These are phyloP conservation scores for Empidonax alnorum DNA, from an alignment of 2,113 vertebrate species.

Conservation along the genomic window DNA sequence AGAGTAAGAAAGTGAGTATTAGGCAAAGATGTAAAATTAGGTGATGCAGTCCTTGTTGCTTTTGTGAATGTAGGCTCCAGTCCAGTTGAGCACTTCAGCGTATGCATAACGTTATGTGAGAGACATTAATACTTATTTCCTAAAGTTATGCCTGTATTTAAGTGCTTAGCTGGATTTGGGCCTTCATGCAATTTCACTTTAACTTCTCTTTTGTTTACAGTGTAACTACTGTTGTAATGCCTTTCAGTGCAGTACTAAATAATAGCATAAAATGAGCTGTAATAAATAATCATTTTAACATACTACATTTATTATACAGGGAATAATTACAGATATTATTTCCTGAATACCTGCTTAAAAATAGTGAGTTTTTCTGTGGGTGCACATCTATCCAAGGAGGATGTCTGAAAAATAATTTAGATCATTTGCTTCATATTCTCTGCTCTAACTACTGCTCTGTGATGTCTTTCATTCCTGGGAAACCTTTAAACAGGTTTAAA, in stretches of 20 bases:
- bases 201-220: neutral
- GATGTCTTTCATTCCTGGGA: neutral
- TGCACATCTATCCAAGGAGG: neutral
- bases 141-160: conserved; percentile 3
- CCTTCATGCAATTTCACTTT: neutral
- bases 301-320: neutral
- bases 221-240: neutral
- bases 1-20: neutral
- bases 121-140: neutral
- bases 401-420: neutral
- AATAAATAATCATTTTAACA: neutral
- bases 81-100: conserved; percentile 26
- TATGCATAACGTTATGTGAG: neutral
- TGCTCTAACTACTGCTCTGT: neutral
- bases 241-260: neutral
- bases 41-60: neutral
- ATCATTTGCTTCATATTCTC: neutral
- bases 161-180: conserved; percentile 5
- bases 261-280: neutral
- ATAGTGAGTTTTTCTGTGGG: neutral
- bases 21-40: neutral
- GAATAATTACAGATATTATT: neutral
- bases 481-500: conserved; percentile 19
- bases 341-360: neutral
- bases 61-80: neutral